These are phyloP conservation scores for Halocaridina rubra DNA, from an alignment of 2,888 invertebrate species.

Conservation along the genomic window DNA sequence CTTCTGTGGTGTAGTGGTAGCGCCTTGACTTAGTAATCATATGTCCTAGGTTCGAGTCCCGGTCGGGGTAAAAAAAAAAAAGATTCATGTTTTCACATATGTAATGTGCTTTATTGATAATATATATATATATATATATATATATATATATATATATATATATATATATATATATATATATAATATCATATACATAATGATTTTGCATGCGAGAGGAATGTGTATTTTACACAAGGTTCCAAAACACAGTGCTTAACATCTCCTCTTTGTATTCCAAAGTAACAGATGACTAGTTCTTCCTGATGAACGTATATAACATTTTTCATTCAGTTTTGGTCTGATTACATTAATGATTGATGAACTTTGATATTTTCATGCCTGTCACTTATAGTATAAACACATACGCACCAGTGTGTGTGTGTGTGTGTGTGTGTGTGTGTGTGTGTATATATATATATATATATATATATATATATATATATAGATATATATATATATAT, in stretches of 20 bases:
- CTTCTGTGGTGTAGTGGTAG: too few relatives aligned
- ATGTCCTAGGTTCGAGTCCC: too few relatives aligned
- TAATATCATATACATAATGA: neutral
- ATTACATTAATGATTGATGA: neutral
- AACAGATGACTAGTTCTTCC: neutral
- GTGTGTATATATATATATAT: neutral
- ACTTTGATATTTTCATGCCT: neutral
- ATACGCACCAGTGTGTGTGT: neutral
- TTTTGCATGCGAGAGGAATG: too few relatives aligned
- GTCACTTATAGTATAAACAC: neutral
- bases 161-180: neutral
- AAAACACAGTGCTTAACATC: too few relatives aligned
- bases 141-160: neutral
- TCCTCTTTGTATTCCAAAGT: neutral
- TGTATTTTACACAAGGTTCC: too few relatives aligned
- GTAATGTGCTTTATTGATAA: too few relatives aligned
- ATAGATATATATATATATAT: too few relatives aligned
- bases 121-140: neutral
- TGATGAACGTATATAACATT: neutral
- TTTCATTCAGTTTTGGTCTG: neutral
- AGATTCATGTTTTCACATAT: too few relatives aligned
- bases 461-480: neutral
- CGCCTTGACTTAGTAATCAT: too few relatives aligned
- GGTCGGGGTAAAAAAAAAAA: too few relatives aligned
- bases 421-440: neutral